phyloP scores from a whole-genome alignment of 2,797 vertebrate species.

The Urosaurus nigricauda region DNA sequence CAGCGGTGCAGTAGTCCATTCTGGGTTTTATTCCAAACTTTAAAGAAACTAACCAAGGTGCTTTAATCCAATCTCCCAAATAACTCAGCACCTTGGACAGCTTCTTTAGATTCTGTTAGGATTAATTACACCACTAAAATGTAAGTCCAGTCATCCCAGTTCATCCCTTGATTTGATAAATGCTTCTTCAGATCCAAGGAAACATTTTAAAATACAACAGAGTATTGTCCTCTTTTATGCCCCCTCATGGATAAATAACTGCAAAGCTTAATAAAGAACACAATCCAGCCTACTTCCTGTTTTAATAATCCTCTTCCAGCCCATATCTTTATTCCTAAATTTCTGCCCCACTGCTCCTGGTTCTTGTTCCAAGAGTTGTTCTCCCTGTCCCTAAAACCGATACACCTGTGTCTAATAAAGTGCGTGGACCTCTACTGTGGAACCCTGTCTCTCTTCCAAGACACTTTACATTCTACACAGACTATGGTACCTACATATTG shows the following conservation, averaged over 20 bases:
- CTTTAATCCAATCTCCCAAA: too few species aligned
- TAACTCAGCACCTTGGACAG: too few species aligned
- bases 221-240: neutral
- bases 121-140: too few species aligned
- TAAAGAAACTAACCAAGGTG: too few species aligned
- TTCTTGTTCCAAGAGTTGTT: neutral
- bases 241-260: neutral
- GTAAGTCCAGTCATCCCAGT: too few species aligned
- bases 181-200: neutral
- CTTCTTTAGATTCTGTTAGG: too few species aligned
- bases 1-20: too few species aligned
- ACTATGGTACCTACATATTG: neutral
- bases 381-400: neutral
- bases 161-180: too few species aligned
- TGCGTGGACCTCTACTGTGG: neutral
- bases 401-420: neutral
- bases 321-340: neutral
- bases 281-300: neutral
- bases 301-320: neutral
- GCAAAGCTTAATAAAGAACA: neutral
- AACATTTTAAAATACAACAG: neutral
- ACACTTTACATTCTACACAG: neutral
- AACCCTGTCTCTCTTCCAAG: conserved; percentile 1
- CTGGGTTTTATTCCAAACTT: too few species aligned
- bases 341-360: neutral